Evolutionary conservation across 53 echinoderm and acorn worm species (phyloP).

Genomic region (Apostichopus leukothele): DNA sequence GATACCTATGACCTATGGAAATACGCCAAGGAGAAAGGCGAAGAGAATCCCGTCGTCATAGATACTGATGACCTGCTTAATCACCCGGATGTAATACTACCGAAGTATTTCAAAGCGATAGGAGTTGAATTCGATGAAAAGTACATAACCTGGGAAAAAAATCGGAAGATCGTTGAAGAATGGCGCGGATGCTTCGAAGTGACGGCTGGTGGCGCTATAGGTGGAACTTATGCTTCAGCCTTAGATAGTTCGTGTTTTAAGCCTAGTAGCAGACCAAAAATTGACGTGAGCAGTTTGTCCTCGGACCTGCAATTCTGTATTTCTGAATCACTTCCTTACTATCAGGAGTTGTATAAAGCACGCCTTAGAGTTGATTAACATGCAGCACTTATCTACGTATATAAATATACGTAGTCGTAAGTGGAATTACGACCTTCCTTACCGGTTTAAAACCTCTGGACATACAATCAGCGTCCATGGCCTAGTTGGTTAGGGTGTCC

Average conservation of each 20-base stretch:
- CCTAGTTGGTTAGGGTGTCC: too few species aligned
- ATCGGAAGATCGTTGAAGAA: background rate
- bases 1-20: slow-evolving; percentile 10
- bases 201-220: background rate
- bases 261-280: background rate
- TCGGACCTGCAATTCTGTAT: slow-evolving; percentile 8
- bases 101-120: slow-evolving; percentile 23
- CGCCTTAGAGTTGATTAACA: background rate
- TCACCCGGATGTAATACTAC: slow-evolving; percentile 19
- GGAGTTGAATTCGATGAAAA: slow-evolving; percentile 9
- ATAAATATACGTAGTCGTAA: too few species aligned
- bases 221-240: background rate
- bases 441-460: too few species aligned
- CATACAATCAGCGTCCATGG: too few species aligned
- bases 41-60: slow-evolving; percentile 7
- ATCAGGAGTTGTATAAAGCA: slow-evolving; percentile 20
- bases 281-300: background rate
- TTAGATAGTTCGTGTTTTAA: slow-evolving; percentile 8
- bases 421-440: too few species aligned
- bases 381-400: too few species aligned
- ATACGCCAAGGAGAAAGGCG: background rate
- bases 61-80: slow-evolving; percentile 19
- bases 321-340: background rate
- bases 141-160: background rate
- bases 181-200: slow-evolving; percentile 7